These are phyloP conservation scores for Epizoanthus stellaris DNA, from an alignment of 92 coral and sea anemone species.

Conservation along the genomic window DNA sequence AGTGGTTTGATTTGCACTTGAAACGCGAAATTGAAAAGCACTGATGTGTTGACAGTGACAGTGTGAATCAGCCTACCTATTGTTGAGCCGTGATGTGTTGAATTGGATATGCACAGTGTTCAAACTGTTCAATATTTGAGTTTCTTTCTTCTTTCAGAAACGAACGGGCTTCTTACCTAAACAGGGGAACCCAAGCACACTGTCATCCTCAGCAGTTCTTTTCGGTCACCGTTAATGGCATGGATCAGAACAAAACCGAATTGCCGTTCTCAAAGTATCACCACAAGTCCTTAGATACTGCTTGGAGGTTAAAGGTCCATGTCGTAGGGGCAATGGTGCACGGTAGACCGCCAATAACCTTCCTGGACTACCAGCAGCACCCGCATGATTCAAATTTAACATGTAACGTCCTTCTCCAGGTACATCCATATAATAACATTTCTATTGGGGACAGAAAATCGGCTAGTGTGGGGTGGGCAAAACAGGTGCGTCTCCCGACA, in stretches of 20 bases:
- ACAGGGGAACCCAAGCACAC: constrained; percentile 25
- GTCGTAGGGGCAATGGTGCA: constrained; percentile 39
- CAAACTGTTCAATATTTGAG: too few relatives aligned
- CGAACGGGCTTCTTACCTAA: constrained; percentile 38
- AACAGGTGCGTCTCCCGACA: too few relatives aligned
- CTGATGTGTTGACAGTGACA: too few relatives aligned
- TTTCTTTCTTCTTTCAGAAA: constrained; percentile 10
- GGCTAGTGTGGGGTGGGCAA: too few relatives aligned
- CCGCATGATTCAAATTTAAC: constrained; percentile 46
- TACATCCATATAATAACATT: neutral
- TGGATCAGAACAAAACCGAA: constrained; percentile 50
- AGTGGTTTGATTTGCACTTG: too few relatives aligned
- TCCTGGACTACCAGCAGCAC: constrained; percentile 45
- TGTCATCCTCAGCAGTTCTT: constrained; percentile 3
- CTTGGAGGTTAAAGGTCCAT: constrained; percentile 24
- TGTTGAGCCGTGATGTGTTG: too few relatives aligned
- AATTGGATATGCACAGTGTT: too few relatives aligned
- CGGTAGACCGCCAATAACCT: constrained; percentile 41
- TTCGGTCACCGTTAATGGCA: constrained; percentile 43
- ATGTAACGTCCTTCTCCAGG: constrained; percentile 38
- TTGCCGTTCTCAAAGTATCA: constrained; percentile 22
- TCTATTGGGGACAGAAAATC: too few relatives aligned
- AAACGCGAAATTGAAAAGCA: too few relatives aligned
- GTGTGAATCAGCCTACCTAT: too few relatives aligned
- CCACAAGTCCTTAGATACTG: constrained; percentile 23